Evolutionary conservation across 2,888 invertebrate genomes (phyloP), one percentile per base, ranked within the genome.

Genomic region (Brachynemurus nebulosus): DNA sequence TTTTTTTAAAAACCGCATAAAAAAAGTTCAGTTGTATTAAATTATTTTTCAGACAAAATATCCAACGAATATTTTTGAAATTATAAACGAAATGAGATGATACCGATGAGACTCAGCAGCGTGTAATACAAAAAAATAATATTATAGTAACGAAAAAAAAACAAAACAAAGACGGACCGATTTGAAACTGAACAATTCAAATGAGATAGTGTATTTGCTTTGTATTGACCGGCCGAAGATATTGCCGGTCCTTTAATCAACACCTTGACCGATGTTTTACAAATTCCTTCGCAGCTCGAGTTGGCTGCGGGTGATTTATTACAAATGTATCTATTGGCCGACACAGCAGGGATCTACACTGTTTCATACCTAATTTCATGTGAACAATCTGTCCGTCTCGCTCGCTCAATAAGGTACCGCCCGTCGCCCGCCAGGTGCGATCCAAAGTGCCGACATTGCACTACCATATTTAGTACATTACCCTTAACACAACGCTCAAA

Each of bases 241-340:
- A 55, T 50, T 52, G 57, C 59, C 59, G 60, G 58, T 61, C 56
- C 59, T 60, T 62, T 62, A 62, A 61, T 62, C 62, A 62, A 59
- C 59, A 61, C 61, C 59, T 59, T 59, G 58, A 58, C 59, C 58
- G 58, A 59, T 59, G 59, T 61, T 62, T 59, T 60, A 61, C 59
- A 61, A 61, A 61, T 62, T 60, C 61, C 57, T 57, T 60, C 59
- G 58, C 59, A 55, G 60, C 59, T 59, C 57, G 53, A 54, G 58
- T 61, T 64, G 54, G 60, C 59, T 59, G 57, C 53, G 54, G 58
- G 61, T 64, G 63, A 64, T 63, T 63, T 64, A 64, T 64, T 63
- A 62, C 52, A 51, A 58, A 57, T 52, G 58, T 55, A 56, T 57
- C 61, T 59, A 63, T 64, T 63, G 63, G 63, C 59, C 59, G 55